These are phyloP conservation scores for Nothobranchius furzeri DNA, from an alignment of 2,113 vertebrate species.

Conservation along the genomic window DNA sequence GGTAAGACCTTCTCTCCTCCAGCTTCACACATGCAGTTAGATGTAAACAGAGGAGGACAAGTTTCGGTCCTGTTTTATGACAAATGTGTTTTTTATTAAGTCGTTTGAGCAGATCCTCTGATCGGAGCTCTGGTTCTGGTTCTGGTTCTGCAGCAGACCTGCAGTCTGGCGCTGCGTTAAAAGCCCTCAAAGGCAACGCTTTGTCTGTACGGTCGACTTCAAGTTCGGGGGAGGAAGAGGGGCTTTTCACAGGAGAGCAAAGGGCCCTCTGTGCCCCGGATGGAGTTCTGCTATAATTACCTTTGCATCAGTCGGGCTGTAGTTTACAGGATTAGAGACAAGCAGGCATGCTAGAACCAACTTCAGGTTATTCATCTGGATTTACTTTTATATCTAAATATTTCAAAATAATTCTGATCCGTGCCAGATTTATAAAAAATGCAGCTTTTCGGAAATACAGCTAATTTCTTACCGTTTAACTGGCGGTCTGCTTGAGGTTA, in stretches of 20 bases:
- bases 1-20: conserved; percentile 59
- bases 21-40: no score
- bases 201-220: conserved; percentile 80
- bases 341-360: conserved; percentile 6
- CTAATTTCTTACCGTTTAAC: not conserved
- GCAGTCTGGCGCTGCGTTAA: conserved; percentile 45
- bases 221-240: conserved; percentile 80
- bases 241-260: conserved; percentile 49
- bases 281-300: conserved; percentile 67
- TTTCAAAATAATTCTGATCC: not conserved
- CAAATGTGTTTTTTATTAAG: conserved; percentile 31
- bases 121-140: conserved; percentile 1
- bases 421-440: not conserved
- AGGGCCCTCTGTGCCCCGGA: conserved; percentile 68
- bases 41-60: not conserved
- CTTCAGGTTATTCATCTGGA: conserved; percentile 2
- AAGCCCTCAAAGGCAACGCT: conserved; percentile 71
- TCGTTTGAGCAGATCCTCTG: conserved; percentile 2
- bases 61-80: not conserved
- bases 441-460: no score
- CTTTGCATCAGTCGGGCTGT: conserved; percentile 53
- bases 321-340: conserved; percentile 34
- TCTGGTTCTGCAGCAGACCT: conserved; percentile 35
- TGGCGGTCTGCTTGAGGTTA: not conserved
- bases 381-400: not conserved